Evolutionary conservation across 2,888 invertebrate genomes (phyloP).

Genomic region (Sicus ferrugineus): DNA sequence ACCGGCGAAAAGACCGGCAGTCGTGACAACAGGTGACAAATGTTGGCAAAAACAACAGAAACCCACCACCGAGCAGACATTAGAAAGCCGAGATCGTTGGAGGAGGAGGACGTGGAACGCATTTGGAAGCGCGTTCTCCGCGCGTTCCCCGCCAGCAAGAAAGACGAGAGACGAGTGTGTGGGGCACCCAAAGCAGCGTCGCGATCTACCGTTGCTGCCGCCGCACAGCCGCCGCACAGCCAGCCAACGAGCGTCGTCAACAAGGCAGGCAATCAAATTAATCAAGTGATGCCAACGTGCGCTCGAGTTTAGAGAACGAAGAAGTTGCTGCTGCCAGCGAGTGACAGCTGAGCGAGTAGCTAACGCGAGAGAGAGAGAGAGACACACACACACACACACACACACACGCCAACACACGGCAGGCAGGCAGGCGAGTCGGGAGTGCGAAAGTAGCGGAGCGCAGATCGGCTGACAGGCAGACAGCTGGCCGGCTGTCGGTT

Average conservation of each 20-base stretch:
- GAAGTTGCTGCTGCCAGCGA: constrained; percentile 5
- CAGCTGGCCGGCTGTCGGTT: background rate
- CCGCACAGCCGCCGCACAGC: too few relatives aligned
- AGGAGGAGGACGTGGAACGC: background rate
- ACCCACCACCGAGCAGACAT: constrained; percentile 1
- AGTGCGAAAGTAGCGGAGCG: background rate
- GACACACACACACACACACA: background rate
- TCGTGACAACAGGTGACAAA: constrained; percentile 16
- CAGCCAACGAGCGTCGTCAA: background rate
- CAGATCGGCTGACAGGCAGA: background rate
- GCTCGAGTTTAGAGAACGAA: constrained; percentile 5
- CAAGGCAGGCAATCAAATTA: constrained; percentile 20
- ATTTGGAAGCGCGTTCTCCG: background rate
- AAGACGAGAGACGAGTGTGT: background rate
- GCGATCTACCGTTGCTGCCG: background rate
- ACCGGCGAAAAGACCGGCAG: background rate
- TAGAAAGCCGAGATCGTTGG: background rate
- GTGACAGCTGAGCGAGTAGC: background rate
- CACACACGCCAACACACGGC: background rate
- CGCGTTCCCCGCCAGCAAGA: background rate
- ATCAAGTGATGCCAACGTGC: constrained; percentile 22
- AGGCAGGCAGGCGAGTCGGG: background rate
- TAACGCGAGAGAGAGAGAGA: background rate
- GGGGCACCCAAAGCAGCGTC: background rate
- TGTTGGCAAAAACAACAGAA: constrained; percentile 11